Conservation (phyloP, 2,113 vertebrate genomes). For the Neotragus moschatus region DNA sequence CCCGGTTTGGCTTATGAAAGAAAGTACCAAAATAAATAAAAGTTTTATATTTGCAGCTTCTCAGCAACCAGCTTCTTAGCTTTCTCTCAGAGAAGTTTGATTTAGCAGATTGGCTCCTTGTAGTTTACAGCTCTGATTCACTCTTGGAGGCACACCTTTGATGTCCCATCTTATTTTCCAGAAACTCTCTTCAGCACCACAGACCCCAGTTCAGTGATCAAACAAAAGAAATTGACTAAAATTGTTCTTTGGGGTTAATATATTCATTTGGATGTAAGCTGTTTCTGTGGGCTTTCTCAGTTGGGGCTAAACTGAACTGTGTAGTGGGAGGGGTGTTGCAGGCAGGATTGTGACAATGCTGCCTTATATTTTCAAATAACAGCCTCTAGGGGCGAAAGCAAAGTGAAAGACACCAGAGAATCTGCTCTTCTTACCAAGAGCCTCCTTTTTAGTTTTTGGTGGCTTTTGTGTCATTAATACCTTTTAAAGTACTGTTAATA, state of each 20-base stretch:
- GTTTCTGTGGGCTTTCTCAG: background rate
- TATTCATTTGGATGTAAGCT: background rate
- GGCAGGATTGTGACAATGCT: background rate
- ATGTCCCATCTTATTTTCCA: background rate
- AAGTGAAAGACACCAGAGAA: background rate
- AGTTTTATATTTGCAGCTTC: background rate
- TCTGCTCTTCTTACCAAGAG: background rate
- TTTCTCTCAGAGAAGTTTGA: background rate
- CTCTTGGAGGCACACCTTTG: background rate
- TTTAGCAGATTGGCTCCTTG: background rate
- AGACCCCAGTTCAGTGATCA: background rate
- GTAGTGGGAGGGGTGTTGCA: background rate
- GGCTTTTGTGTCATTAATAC: background rate
- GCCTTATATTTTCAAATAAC: background rate
- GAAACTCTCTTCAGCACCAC: background rate
- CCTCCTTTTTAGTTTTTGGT: background rate
- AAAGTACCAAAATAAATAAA: background rate
- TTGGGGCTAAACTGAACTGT: background rate
- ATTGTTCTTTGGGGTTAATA: background rate
- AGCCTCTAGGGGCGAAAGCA: background rate
- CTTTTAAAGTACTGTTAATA: background rate
- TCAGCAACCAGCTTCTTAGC: background rate
- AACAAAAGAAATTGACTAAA: background rate
- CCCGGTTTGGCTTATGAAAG: background rate
- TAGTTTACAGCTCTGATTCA: background rate